These are phyloP conservation scores for Callaeas wilsoni DNA, from an alignment of 2,113 vertebrate species.

Conservation along the genomic window DNA sequence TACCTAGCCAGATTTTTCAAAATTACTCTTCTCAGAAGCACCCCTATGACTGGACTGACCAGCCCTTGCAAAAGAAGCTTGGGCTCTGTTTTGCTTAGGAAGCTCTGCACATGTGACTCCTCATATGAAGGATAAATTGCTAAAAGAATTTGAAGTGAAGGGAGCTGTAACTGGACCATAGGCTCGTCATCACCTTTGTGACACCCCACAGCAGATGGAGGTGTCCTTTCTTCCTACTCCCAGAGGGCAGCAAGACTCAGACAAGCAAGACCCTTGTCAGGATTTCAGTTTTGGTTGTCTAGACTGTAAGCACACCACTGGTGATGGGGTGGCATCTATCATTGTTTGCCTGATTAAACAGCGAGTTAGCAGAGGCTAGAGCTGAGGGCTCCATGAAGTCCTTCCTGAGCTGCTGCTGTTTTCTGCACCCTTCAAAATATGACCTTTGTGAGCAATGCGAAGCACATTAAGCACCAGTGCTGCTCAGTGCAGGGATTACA, in stretches of 20 bases:
- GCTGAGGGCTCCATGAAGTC: neutral
- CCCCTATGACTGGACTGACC: neutral
- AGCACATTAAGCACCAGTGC: neutral
- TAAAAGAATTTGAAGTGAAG: neutral
- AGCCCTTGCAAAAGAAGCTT: neutral
- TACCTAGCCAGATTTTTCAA: neutral
- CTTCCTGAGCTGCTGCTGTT: neutral
- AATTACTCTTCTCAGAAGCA: neutral
- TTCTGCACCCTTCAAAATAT: neutral
- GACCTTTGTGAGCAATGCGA: neutral
- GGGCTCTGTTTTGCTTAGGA: neutral
- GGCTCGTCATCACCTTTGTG: neutral
- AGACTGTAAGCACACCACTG: neutral
- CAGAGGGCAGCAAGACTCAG: neutral
- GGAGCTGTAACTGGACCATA: neutral
- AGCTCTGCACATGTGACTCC: neutral
- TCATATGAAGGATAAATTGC: neutral
- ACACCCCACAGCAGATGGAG: neutral
- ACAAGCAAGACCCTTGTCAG: neutral
- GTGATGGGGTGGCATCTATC: neutral
- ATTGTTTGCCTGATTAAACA: neutral
- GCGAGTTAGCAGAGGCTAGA: neutral
- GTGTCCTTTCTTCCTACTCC: neutral
- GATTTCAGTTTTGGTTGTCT: neutral
- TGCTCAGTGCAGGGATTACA: neutral